phyloP scores from a whole-genome alignment of 2,888 invertebrate species.

The Amiota mariae region DNA sequence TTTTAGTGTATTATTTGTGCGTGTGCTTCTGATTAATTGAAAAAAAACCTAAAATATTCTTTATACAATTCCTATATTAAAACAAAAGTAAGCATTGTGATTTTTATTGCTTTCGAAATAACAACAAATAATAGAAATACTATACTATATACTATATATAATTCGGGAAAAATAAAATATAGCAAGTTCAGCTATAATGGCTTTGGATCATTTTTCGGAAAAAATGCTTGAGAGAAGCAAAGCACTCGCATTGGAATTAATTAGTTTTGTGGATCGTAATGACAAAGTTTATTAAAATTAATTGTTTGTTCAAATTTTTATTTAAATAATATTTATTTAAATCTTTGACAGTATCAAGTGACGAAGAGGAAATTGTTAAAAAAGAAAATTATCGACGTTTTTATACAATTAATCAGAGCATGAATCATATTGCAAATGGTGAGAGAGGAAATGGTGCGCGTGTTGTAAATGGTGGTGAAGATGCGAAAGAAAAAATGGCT shows the following conservation, averaged over 20 bases:
- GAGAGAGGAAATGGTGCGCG: too few species aligned
- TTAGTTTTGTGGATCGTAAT: slow-evolving; percentile 14
- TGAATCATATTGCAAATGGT: background rate
- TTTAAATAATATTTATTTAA: background rate
- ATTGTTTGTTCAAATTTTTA: background rate
- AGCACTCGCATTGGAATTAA: slow-evolving; percentile 12
- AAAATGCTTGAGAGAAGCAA: slow-evolving; percentile 12
- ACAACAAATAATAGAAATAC: background rate
- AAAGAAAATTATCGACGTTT: slow-evolving; percentile 6
- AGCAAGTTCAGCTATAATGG: background rate
- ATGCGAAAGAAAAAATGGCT: too few species aligned
- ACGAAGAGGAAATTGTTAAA: slow-evolving; percentile 2
- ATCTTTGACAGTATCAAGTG: slow-evolving; percentile 5
- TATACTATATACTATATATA: background rate
- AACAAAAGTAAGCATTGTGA: background rate
- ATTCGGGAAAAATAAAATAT: background rate
- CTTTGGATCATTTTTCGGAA: background rate
- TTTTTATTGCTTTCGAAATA: background rate
- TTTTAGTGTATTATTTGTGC: too few species aligned
- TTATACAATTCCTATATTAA: too few species aligned
- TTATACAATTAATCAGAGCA: background rate
- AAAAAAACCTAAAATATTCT: too few species aligned
- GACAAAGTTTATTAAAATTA: background rate
- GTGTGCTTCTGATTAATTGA: too few species aligned
- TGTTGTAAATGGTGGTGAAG: background rate